phyloP scores from a whole-genome alignment of 1,140 invertebrate genomes.

The Seison nebaliae region DNA sequence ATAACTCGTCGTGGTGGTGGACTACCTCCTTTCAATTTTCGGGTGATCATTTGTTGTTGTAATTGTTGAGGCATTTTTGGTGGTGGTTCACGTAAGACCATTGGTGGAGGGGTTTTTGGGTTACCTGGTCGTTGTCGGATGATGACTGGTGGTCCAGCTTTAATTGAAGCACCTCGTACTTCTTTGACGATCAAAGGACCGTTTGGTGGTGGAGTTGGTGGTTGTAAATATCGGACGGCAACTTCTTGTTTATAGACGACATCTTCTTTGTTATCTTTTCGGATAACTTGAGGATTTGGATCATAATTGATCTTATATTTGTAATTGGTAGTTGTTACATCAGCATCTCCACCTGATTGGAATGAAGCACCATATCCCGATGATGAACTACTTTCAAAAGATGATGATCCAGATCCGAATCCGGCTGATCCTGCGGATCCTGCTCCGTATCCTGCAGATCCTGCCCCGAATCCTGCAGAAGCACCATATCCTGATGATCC shows the following conservation, averaged over 20 bases:
- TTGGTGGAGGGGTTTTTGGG: slow-evolving; percentile 1
- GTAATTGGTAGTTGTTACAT: slow-evolving; percentile 3
- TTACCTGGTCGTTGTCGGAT: slow-evolving; percentile 3
- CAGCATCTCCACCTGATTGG: too few species aligned
- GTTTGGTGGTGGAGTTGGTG: slow-evolving; percentile 4
- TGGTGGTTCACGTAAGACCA: slow-evolving; percentile 10
- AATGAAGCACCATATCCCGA: too few species aligned
- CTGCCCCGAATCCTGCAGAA: too few species aligned
- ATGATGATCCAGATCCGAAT: too few species aligned
- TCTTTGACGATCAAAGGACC: slow-evolving; percentile 2
- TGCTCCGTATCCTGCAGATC: too few species aligned
- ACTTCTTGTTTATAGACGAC: slow-evolving; percentile 8
- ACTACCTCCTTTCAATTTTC: not conserved
- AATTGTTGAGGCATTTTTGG: slow-evolving; percentile 2
- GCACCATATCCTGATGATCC: too few species aligned
- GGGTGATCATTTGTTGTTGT: not conserved
- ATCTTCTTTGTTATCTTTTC: slow-evolving; percentile 3
- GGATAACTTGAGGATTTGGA: slow-evolving; percentile 11
- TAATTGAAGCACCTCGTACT: not conserved
- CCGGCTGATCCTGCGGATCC: too few species aligned
- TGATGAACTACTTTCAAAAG: too few species aligned
- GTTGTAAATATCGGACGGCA: slow-evolving; percentile 4
- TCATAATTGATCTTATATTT: slow-evolving; percentile 11
- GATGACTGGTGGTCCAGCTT: slow-evolving; percentile 6
- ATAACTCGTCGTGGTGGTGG: slow-evolving; percentile 10